These are phyloP conservation scores for Brenthis ino DNA, from an alignment of 2,888 invertebrate genomes.

Conservation along the genomic window DNA sequence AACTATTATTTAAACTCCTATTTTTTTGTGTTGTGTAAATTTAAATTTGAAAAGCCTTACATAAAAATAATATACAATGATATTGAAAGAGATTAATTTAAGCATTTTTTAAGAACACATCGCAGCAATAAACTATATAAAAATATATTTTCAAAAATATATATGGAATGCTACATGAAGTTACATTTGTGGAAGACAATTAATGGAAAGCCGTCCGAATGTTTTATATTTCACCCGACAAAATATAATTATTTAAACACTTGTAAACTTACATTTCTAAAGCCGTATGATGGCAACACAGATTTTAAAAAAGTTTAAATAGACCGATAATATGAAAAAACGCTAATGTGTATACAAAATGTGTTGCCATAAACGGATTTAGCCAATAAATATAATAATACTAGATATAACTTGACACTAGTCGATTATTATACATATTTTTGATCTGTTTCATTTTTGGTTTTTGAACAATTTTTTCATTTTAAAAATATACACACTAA, in stretches of 20 bases:
- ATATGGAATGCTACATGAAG: constrained; percentile 10
- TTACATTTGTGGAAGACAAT: constrained; percentile 3
- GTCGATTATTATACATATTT: constrained; percentile 59
- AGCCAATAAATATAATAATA: constrained; percentile 54
- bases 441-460: constrained; percentile 36
- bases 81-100: too few relatives aligned
- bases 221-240: constrained; percentile 43
- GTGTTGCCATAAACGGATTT: constrained; percentile 37
- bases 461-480: constrained; percentile 25
- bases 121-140: background rate
- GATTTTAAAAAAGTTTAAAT: constrained; percentile 28
- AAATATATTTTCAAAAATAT: background rate
- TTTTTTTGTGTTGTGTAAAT: too few relatives aligned
- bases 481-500: constrained; percentile 2
- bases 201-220: background rate
- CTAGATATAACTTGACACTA: constrained; percentile 62
- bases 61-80: too few relatives aligned
- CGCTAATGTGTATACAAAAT: constrained; percentile 25
- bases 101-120: too few relatives aligned
- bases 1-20: too few relatives aligned
- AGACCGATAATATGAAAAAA: constrained; percentile 20
- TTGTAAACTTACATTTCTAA: constrained; percentile 38
- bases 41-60: too few relatives aligned
- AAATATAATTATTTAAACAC: constrained; percentile 40
- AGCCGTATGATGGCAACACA: constrained; percentile 40